A percentile compares a stretch with the other conserved stretches of the same genome.
phyloP scores from a whole-genome alignment of 2,888 invertebrate species.

The Melinaea marsaeus region DNA sequence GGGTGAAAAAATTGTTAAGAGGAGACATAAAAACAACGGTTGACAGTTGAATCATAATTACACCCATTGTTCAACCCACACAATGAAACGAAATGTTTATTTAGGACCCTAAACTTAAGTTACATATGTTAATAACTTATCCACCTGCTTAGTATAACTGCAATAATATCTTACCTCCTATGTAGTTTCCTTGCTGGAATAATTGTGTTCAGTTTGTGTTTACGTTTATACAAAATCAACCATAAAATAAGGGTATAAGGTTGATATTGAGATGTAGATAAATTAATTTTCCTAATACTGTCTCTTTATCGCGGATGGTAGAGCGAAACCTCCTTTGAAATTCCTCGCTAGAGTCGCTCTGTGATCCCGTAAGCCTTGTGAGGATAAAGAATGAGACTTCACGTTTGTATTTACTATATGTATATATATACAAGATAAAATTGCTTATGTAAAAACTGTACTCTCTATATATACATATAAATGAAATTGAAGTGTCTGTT shows the following conservation, averaged over 20 bases:
- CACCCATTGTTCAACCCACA: constrained; percentile 21
- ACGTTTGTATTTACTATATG: constrained; percentile 13
- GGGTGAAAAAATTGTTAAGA: too few relatives aligned
- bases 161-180: constrained; percentile 37
- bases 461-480: too few relatives aligned
- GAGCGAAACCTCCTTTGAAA: constrained; percentile 49
- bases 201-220: constrained; percentile 45
- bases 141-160: constrained; percentile 43
- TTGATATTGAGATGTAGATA: constrained; percentile 33
- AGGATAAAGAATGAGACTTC: constrained; percentile 23
- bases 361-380: constrained; percentile 34
- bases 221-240: constrained; percentile 36
- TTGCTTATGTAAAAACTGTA: constrained; percentile 3
- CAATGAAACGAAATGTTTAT: constrained; percentile 18
- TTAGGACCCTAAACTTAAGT: constrained; percentile 26
- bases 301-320: constrained; percentile 58
- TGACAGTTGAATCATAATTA: constrained; percentile 18
- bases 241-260: constrained; percentile 30
- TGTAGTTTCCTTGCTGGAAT: constrained; percentile 44
- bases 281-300: constrained; percentile 41
- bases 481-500: too few relatives aligned
- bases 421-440: constrained; percentile 9
- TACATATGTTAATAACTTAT: constrained; percentile 33
- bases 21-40: too few relatives aligned
- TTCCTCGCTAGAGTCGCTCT: constrained; percentile 40